Base-by-base conservation (phyloP, 2,888 invertebrate species). In the Harmothoe impar region DNA sequence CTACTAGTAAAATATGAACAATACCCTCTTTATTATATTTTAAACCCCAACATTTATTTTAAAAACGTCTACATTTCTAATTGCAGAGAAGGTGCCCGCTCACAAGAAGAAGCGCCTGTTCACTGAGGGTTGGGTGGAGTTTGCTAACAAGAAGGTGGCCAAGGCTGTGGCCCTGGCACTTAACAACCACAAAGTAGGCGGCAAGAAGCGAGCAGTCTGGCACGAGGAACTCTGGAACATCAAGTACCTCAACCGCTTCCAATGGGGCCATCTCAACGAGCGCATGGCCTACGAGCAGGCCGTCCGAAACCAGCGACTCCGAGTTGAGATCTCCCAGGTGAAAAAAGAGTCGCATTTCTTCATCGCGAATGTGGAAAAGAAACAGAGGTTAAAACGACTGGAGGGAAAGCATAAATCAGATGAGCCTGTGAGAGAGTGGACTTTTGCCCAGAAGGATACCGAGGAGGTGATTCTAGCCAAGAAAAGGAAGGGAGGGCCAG, bases 181-280 rank as follows among this genome's bases (percentile, higher is more conserved):
- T n/a, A 99, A 99, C 95, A 98, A 98, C 94, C 97, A 97, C 43
- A 93, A 93, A 81, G 93, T 95, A 89, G 95, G 93, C n/a, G 97
- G 97, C 0, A 97, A 98, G 92, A 98, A 98, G 94, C 97, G 97
- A 93, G 98, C 98, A 29, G 97, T 97, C 93, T 98, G 98, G 95
- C 98, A 97, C 95, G 99, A 99, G 93, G 97, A 97, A 95, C 97
- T 99, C 72, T 99, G 99, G 99, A 98, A 98, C 94, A 98, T 99
- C 92, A 99, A 99, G 96, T 99, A 99, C 96, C 97, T 99, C 92
- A 97, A 98, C 1, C 97, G 98, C 93, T 99, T 99, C 95, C 99
- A 99, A 96, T 99, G 99, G 99, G 97, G 97, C 51, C 99, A 99
- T 96, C 96, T 99, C 77, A 98, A 98, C 95, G 99, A 99, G 96